Conservation (phyloP, 2,888 invertebrate species). For the Flexamia atlantica region DNA sequence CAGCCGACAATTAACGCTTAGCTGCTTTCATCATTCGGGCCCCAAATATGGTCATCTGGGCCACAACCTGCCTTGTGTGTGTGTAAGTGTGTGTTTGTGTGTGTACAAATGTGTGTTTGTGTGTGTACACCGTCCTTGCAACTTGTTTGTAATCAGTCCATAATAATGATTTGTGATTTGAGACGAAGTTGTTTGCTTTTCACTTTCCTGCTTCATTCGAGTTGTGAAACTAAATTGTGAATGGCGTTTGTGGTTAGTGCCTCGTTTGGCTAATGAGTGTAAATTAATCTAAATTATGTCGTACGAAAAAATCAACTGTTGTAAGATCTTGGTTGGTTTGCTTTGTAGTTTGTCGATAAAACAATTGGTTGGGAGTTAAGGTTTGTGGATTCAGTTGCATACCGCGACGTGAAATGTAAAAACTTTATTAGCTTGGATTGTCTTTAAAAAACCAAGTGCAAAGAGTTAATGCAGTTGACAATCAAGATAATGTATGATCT, state of each 20-base stretch:
- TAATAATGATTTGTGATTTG: conserved; percentile 35
- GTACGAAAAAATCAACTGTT: too few relatives aligned
- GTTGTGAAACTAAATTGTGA: conserved; percentile 12
- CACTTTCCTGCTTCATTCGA: conserved; percentile 12
- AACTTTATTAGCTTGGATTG: too few relatives aligned
- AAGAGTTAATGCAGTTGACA: too few relatives aligned
- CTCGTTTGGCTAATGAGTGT: too few relatives aligned
- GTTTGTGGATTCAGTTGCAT: too few relatives aligned
- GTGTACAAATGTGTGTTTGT: not conserved
- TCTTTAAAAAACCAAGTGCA: too few relatives aligned
- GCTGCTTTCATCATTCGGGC: conserved; percentile 44
- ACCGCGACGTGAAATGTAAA: too few relatives aligned
- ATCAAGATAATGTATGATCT: too few relatives aligned
- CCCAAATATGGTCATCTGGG: conserved; percentile 43
- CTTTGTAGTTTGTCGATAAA: too few relatives aligned
- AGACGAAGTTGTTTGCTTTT: conserved; percentile 23
- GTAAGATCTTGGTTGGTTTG: too few relatives aligned
- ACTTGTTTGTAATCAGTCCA: conserved; percentile 34
- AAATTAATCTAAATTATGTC: too few relatives aligned
- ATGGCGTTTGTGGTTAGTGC: not conserved
- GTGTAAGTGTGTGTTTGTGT: not conserved
- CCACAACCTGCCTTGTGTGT: conserved; percentile 18
- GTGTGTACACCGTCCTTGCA: not conserved
- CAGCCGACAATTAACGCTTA: conserved; percentile 34
- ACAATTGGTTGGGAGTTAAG: too few relatives aligned